Base-by-base conservation (phyloP, 2,888 invertebrate species). In the Athalia circularis region DNA sequence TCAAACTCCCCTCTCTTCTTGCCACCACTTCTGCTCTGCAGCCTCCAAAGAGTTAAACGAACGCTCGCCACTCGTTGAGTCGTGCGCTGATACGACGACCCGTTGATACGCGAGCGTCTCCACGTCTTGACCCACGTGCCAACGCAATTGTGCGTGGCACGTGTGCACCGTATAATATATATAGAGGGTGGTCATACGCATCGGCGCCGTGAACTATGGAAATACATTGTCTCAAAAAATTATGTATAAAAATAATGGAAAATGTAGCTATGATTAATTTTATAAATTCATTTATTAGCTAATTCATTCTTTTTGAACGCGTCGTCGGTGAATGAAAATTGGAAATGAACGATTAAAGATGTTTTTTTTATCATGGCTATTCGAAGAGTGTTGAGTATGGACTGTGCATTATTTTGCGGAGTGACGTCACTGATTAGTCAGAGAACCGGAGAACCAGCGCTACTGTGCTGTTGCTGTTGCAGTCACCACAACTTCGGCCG, bases 81-180 rank as follows among this genome's bases (percentile, higher is more conserved):
- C 29, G 62, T 61, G 75, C 61, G 75, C 62, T 64, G 75, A 75
- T 75, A 62, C 62, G 75, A 61, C 62, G 64, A 75, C 80, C 79
- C 81, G 85, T 84, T 84, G 86, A 86, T 87, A 84, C 85, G 82
- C 85, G 84, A 84, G 87, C 86, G 84, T 87, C 86, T 85, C 62
- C 59, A 75, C 61, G 75, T 45, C 75, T 84, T 88, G 83, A 86
- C 86, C 88, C 86, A 88, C 87, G 87, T 87, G 87, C 87, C 87
- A 82, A 84, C 86, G 83, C 88, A 88, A 89, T 88, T 87, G 88
- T 87, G 83, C 81, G 59, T 48, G 50, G 62, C 75, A 64, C 75
- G 75, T 75, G 75, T 50, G 15, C 11, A 50, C 52, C 13, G 29
- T 29, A 29, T 29, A 29, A 29, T 52, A 52, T 62, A 29, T n/a